Conservation (phyloP, 2,113 vertebrate species). For the Melanerpes aurifrons region DNA sequence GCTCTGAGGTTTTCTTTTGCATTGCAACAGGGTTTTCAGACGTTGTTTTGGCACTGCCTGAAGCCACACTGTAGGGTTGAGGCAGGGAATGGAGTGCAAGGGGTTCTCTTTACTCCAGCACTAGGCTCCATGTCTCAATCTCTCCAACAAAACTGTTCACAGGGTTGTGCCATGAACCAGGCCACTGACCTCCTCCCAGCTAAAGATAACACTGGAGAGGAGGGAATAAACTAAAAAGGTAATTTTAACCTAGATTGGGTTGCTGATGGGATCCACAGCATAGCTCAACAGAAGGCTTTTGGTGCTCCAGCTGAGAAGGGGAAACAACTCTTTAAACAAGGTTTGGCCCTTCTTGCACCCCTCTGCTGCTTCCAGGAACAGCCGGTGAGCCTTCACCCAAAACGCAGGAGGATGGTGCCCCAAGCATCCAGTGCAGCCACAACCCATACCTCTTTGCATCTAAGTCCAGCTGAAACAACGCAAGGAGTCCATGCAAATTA, state of each 20-base stretch:
- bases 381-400: fast-evolving
- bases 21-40: background rate
- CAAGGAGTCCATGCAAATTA: background rate
- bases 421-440: fast-evolving
- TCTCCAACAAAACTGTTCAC: fast-evolving
- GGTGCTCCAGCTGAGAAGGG: background rate
- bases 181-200: background rate
- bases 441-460: background rate
- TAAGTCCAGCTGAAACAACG: fast-evolving
- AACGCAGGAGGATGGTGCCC: background rate
- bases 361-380: background rate
- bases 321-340: background rate
- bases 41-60: fast-evolving
- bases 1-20: background rate
- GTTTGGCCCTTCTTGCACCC: background rate
- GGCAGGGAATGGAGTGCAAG: background rate
- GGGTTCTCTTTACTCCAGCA: background rate
- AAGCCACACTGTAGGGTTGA: fast-evolving
- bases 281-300: background rate
- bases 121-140: background rate
- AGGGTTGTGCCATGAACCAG: background rate
- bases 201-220: background rate
- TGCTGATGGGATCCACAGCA: background rate
- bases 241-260: background rate
- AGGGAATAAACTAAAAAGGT: background rate